A percentile compares a stretch with the other conserved stretches of the same genome.
Evolutionary conservation across 2,888 invertebrate genomes (phyloP).

Genomic region (Eucera pruinosa): DNA sequence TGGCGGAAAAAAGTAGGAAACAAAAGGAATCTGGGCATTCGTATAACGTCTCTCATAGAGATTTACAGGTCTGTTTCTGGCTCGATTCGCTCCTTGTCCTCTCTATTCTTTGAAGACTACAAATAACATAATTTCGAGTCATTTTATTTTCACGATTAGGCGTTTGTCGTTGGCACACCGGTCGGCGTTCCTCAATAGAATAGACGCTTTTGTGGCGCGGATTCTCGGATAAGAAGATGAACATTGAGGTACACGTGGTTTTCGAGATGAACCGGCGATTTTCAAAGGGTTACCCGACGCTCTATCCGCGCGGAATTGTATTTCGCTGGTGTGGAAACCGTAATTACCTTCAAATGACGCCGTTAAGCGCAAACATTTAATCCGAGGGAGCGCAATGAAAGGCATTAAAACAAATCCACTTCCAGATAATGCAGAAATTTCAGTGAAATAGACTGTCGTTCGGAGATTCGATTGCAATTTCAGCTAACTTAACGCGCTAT

Average conservation of each 20-base stretch:
- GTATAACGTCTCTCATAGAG: background rate
- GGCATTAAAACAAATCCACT: conserved; percentile 56
- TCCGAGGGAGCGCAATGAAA: conserved; percentile 43
- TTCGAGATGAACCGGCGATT: conserved; percentile 25
- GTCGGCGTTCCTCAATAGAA: conserved; percentile 1
- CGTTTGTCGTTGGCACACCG: background rate
- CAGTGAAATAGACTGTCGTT: conserved; percentile 32
- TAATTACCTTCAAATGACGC: conserved; percentile 56
- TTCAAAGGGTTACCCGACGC: conserved; percentile 48
- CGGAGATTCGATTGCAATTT: conserved; percentile 27
- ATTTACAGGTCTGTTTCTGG: conserved; percentile 9
- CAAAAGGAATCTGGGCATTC: background rate
- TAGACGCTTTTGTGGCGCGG: conserved; percentile 30
- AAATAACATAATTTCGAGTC: conserved; percentile 8
- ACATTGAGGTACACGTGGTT: conserved; percentile 21
- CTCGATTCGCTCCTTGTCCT: background rate
- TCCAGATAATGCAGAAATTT: conserved; percentile 47
- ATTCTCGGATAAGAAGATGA: conserved; percentile 44
- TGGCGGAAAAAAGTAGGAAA: background rate
- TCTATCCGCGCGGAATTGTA: conserved; percentile 43
- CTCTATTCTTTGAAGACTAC: background rate
- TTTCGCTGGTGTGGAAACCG: conserved; percentile 34
- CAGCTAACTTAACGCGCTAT: conserved; percentile 18
- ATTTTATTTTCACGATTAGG: conserved; percentile 1
- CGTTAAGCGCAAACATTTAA: conserved; percentile 59